Percentiles rank a stretch among this genome's conserved stretches.
Conservation (phyloP, 1,140 invertebrate species). For the Solenopsis invicta region DNA sequence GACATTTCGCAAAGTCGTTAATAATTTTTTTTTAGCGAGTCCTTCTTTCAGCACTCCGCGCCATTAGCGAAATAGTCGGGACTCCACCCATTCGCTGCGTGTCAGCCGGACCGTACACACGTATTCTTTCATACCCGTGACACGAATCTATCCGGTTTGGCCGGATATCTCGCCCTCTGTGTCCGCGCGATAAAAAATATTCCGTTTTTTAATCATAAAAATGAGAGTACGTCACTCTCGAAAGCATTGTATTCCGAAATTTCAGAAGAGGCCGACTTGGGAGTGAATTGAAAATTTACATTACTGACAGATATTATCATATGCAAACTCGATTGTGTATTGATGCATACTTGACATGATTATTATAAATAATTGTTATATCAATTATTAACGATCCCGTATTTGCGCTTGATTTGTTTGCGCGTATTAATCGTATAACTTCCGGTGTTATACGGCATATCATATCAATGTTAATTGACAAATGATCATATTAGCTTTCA, state of each 20-base stretch:
- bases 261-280: neutral
- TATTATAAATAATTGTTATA: conserved; percentile 35
- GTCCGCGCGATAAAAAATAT: neutral
- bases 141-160: conserved; percentile 3
- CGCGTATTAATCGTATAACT: conserved; percentile 29
- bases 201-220: conserved; percentile 22
- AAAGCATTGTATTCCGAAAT: neutral
- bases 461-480: conserved; percentile 21
- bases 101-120: conserved; percentile 21
- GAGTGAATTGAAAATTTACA: neutral
- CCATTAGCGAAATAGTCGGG: conserved; percentile 69
- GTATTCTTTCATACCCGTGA: conserved; percentile 26
- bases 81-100: conserved; percentile 55
- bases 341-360: conserved; percentile 5
- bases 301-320: conserved; percentile 21
- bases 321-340: neutral
- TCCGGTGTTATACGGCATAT: neutral
- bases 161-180: neutral
- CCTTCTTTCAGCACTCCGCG: conserved; percentile 20
- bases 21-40: conserved; percentile 41
- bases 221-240: neutral
- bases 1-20: conserved; percentile 65
- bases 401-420: conserved; percentile 5
- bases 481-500: conserved; percentile 28
- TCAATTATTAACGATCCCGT: conserved; percentile 22